Percentiles rank a stretch among this genome's conserved stretches.
Evolutionary conservation across 2,113 vertebrate genomes (phyloP).

Genomic region (Butastur rufipennis): DNA sequence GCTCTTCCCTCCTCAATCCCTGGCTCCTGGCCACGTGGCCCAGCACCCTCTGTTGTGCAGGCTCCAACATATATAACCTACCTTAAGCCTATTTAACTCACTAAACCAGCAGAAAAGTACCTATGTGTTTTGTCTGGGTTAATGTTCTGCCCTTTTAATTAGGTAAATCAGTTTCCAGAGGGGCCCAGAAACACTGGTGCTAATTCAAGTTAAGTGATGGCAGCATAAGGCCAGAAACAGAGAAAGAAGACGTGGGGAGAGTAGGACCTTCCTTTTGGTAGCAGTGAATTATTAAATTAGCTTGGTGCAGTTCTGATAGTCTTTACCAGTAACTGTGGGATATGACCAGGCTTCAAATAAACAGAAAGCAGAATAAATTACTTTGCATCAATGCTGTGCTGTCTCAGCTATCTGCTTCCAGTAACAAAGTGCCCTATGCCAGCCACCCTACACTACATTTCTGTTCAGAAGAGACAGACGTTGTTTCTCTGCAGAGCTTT

Average conservation of each 20-base stretch:
- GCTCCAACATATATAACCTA: not conserved
- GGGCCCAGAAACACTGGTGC: not conserved
- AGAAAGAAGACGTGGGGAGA: not conserved
- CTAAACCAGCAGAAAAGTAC: not conserved
- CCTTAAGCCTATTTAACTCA: not conserved
- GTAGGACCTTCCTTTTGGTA: not conserved
- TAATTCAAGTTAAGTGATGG: not conserved
- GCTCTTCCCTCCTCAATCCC: not conserved
- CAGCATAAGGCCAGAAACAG: not conserved
- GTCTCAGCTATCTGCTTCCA: not conserved
- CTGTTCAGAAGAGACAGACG: not conserved
- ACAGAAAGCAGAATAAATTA: not conserved
- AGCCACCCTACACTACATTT: not conserved
- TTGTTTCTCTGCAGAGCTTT: not conserved
- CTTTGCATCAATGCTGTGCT: not conserved
- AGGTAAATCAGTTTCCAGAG: not conserved
- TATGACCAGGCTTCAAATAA: not conserved
- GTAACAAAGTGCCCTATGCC: not conserved
- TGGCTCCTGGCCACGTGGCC: not conserved
- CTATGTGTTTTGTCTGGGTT: not conserved
- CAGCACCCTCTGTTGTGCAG: not conserved
- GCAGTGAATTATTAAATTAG: not conserved
- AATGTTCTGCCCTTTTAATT: not conserved
- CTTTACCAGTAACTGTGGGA: not conserved
- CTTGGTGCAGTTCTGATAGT: not conserved